Percentiles rank a stretch among this genome's conserved stretches.
Conservation (phyloP, 2,113 vertebrate genomes). For the Ceratotherium simum region DNA sequence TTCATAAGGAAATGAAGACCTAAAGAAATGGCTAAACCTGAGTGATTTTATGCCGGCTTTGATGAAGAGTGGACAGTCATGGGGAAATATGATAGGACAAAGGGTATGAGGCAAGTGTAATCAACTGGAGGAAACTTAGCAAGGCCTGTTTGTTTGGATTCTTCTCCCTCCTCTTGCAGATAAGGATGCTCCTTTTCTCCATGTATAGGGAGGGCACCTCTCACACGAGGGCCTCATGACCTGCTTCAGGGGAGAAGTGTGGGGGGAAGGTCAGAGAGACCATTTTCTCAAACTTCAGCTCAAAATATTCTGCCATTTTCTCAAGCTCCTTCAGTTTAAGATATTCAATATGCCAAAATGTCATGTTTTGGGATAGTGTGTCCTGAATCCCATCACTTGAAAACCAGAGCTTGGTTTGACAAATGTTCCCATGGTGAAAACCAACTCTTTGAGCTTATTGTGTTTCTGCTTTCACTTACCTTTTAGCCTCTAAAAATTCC, state of each 20-base stretch:
- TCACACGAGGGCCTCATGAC: background rate
- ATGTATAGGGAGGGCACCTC: background rate
- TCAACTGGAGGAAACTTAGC: background rate
- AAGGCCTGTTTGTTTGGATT: background rate
- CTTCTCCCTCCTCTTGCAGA: background rate
- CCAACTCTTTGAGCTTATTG: background rate
- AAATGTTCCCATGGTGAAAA: background rate
- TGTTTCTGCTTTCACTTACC: constrained; percentile 39
- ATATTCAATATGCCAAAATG: background rate
- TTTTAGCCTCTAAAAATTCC: background rate
- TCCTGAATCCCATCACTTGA: background rate
- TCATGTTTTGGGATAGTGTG: background rate
- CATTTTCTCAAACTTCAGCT: background rate
- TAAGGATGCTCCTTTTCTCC: background rate
- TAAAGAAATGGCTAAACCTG: background rate
- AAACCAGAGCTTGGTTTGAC: background rate
- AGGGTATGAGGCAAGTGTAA: background rate
- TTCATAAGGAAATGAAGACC: background rate
- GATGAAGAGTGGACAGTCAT: background rate
- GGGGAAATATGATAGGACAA: background rate
- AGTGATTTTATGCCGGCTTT: background rate
- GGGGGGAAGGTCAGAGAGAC: background rate
- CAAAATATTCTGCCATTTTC: background rate
- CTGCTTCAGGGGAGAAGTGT: background rate
- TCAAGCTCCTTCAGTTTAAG: background rate